Percentiles rank a stretch among this genome's conserved stretches.
These are phyloP conservation scores for Leptinotarsa juncta DNA, from an alignment of 2,888 invertebrate genomes.

Conservation along the genomic window DNA sequence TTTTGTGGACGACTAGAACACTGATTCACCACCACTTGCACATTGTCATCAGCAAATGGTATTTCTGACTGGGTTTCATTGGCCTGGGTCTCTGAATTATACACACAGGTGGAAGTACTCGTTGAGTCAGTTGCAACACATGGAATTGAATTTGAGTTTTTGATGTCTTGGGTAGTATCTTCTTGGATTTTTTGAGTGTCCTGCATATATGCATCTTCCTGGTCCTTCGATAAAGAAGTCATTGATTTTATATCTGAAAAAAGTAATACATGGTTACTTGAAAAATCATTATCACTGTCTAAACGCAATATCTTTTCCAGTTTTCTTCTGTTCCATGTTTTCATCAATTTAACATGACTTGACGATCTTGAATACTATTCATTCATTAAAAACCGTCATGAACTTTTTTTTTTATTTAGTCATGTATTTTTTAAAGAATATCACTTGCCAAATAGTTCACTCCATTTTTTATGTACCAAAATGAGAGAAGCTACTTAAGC, in stretches of 20 bases:
- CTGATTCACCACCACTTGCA: neutral
- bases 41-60: constrained; percentile 8
- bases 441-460: too few species aligned
- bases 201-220: constrained; percentile 15
- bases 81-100: constrained; percentile 12
- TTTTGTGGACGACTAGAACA: constrained; percentile 19
- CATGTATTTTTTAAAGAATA: too few species aligned
- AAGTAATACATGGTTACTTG: too few species aligned
- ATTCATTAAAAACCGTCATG: too few species aligned
- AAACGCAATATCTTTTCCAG: too few species aligned
- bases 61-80: constrained; percentile 21
- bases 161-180: neutral
- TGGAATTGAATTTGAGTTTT: neutral
- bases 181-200: constrained; percentile 16
- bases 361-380: too few species aligned
- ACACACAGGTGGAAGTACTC: constrained; percentile 4
- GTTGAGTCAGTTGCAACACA: neutral
- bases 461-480: too few species aligned
- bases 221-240: constrained; percentile 15
- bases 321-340: too few species aligned
- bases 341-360: too few species aligned
- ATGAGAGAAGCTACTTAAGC: too few species aligned
- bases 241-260: neutral
- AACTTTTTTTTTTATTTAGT: too few species aligned
- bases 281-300: too few species aligned